A percentile compares a stretch with the other conserved stretches of the same genome.
Evolutionary conservation across 2,113 vertebrate genomes (phyloP).

Genomic region (Megaceryle maxima): DNA sequence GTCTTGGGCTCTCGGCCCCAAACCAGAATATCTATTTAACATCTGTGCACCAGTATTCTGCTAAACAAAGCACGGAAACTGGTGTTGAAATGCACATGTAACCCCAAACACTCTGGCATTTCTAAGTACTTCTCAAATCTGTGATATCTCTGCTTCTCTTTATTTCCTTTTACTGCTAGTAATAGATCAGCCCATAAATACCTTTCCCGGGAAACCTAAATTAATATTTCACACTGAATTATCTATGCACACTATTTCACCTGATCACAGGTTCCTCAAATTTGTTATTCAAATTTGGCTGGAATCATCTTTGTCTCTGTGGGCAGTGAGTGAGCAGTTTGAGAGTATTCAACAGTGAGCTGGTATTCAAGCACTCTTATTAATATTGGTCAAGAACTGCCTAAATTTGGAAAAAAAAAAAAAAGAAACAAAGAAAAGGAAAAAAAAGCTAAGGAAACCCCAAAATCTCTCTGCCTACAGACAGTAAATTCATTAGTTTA

Average conservation of each 20-base stretch:
- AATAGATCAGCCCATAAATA: background rate
- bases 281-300: background rate
- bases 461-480: fast-evolving
- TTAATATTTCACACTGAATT: background rate
- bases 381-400: background rate
- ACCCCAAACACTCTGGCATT: background rate
- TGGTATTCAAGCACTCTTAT: background rate
- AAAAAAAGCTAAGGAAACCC: background rate
- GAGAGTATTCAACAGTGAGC: background rate
- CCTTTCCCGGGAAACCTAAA: background rate
- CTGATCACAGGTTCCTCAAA: background rate
- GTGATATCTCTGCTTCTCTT: background rate
- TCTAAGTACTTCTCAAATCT: background rate
- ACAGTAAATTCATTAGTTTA: background rate
- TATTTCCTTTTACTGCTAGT: background rate
- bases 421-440: background rate
- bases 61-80: background rate
- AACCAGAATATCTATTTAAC: conserved; percentile 31
- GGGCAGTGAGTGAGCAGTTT: background rate
- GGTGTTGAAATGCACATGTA: background rate
- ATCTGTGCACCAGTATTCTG: conserved; percentile 20
- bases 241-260: background rate
- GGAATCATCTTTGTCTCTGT: background rate
- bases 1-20: background rate
- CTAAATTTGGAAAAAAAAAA: background rate